phyloP scores from a whole-genome alignment of 1,140 invertebrate genomes.

The Triops longicaudatus region DNA sequence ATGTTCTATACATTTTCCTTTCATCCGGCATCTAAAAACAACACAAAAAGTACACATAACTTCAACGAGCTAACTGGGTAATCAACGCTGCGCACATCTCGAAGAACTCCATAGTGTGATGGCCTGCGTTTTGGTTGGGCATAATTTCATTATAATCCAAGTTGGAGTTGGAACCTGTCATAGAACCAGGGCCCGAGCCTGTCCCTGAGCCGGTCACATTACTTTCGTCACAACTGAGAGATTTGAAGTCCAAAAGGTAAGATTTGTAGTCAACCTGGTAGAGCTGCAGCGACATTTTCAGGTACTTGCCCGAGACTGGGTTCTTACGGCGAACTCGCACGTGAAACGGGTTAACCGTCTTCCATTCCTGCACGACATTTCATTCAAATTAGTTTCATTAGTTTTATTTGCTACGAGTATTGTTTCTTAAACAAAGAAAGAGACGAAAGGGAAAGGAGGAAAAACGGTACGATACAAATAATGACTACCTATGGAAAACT shows the following conservation, averaged over 20 bases:
- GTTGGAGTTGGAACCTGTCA: background rate
- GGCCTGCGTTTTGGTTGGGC: slow-evolving; percentile 43
- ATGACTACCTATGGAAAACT: slow-evolving; percentile 20
- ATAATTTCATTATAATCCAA: background rate
- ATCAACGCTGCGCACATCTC: slow-evolving; percentile 99
- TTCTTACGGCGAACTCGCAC: slow-evolving; percentile 82
- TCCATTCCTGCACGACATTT: slow-evolving; percentile 72
- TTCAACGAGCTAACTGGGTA: slow-evolving; percentile 85
- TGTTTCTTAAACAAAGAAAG: slow-evolving; percentile 20
- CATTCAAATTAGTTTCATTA: background rate
- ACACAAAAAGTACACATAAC: background rate
- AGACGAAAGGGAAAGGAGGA: slow-evolving; percentile 25
- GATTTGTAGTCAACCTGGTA: slow-evolving; percentile 99
- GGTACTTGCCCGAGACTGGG: slow-evolving; percentile 62
- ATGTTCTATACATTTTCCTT: background rate
- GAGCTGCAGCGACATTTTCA: slow-evolving; percentile 96
- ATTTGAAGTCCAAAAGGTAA: slow-evolving; percentile 96
- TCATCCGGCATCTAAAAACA: background rate
- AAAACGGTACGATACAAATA: slow-evolving; percentile 24
- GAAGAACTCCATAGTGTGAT: slow-evolving; percentile 99
- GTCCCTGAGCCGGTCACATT: slow-evolving; percentile 49
- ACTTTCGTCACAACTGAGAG: slow-evolving; percentile 56
- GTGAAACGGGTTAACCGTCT: slow-evolving; percentile 87
- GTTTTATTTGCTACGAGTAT: background rate
- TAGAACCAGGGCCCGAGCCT: background rate